phyloP scores from a whole-genome alignment of 2,888 invertebrate genomes.

The Xanthia icteritia region DNA sequence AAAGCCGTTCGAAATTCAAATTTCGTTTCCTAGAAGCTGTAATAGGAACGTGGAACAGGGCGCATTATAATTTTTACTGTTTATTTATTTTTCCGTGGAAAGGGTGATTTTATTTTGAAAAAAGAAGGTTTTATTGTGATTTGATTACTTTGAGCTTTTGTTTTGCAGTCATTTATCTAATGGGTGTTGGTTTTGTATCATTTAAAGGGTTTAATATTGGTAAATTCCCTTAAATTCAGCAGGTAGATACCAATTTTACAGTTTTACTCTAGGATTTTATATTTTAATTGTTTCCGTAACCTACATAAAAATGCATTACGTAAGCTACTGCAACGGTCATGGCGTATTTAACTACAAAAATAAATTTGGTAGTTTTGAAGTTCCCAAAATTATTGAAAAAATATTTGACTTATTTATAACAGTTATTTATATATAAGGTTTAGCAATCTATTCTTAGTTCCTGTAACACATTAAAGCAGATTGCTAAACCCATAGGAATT shows the following conservation, averaged over 20 bases:
- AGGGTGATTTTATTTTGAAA: conserved; percentile 60
- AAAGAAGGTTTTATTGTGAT: conserved; percentile 38
- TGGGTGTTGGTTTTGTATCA: conserved; percentile 17
- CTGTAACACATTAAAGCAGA: too few species aligned
- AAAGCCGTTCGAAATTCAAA: conserved; percentile 75
- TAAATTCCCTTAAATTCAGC: background rate
- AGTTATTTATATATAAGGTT: too few species aligned
- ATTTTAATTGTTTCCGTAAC: too few species aligned
- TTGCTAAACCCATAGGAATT: too few species aligned
- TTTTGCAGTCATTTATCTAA: conserved; percentile 46
- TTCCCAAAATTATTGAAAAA: too few species aligned
- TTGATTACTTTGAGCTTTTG: conserved; percentile 55
- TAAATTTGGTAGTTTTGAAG: too few species aligned
- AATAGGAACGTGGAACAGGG: conserved; percentile 75
- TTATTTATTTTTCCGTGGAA: conserved; percentile 76
- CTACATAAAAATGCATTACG: too few species aligned
- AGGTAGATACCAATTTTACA: background rate
- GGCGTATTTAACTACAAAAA: too few species aligned
- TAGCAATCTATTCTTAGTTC: background rate
- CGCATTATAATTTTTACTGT: conserved; percentile 69
- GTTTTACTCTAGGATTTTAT: background rate
- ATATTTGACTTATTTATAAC: background rate
- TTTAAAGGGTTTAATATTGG: background rate
- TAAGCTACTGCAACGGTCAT: too few species aligned
- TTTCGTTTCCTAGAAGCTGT: conserved; percentile 76